Evolutionary conservation across 1,140 invertebrate genomes (phyloP).

Genomic region (Anthonomus grandis): DNA sequence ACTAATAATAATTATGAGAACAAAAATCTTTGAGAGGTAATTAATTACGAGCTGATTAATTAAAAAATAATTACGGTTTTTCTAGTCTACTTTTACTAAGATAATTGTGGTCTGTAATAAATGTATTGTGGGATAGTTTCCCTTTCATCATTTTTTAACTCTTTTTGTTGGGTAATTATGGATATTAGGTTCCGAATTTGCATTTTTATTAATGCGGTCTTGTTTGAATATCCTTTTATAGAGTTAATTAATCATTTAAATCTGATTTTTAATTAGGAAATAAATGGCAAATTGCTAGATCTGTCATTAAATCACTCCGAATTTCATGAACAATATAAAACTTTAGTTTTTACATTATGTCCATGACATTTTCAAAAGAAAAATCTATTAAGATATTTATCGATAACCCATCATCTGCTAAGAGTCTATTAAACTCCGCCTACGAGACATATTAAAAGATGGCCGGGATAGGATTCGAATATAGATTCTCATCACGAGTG

Average conservation of each 20-base stretch:
- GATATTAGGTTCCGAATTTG: neutral
- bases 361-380: neutral
- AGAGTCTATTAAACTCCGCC: neutral
- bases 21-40: neutral
- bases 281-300: neutral
- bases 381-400: neutral
- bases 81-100: conserved; percentile 3
- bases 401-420: neutral
- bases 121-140: conserved; percentile 9
- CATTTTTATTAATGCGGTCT: neutral
- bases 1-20: too few relatives aligned
- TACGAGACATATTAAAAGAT: neutral
- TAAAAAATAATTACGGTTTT: conserved; percentile 5
- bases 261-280: neutral
- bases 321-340: neutral
- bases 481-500: neutral
- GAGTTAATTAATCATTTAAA: neutral
- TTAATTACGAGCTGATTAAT: conserved; percentile 8
- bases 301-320: neutral
- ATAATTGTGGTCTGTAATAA: neutral
- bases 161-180: neutral
- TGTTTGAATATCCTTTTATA: too few relatives aligned
- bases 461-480: neutral
- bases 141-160: conserved; percentile 3
- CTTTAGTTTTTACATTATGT: neutral